Percentiles rank a stretch among this genome's conserved stretches.
Evolutionary conservation across 2,797 vertebrate species (phyloP).

Genomic region (Amniataba percoides): DNA sequence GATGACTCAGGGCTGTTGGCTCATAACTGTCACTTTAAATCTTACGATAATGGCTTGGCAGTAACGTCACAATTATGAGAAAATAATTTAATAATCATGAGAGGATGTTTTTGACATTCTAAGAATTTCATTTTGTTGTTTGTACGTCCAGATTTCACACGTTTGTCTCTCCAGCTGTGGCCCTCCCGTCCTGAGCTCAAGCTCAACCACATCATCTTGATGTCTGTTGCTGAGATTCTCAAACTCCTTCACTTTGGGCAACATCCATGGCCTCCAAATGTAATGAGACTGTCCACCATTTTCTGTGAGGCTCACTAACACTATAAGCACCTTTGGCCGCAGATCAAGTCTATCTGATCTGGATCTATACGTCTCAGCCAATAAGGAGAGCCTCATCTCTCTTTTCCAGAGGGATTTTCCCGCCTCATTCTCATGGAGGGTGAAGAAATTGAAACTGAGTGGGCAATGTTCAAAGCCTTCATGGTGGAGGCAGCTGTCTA

Average conservation of each 20-base stretch:
- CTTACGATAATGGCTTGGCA: background rate
- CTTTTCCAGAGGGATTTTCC: background rate
- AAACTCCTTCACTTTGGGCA: background rate
- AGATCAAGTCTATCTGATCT: background rate
- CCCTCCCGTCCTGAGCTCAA: background rate
- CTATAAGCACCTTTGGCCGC: background rate
- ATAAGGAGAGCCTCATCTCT: too few species aligned
- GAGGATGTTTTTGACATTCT: background rate
- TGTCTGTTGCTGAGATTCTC: too few species aligned
- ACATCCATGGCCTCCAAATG: background rate
- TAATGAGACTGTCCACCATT: background rate
- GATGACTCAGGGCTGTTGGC: background rate
- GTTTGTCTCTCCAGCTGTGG: too few species aligned
- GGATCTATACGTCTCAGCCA: background rate
- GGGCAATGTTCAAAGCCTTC: conserved; percentile 7
- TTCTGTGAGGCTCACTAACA: background rate
- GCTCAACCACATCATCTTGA: too few species aligned
- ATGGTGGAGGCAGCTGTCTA: conserved; percentile 21
- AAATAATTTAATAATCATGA: background rate
- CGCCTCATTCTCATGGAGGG: background rate
- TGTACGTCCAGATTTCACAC: background rate
- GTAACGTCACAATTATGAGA: background rate
- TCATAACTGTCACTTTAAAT: background rate
- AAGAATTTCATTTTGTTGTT: background rate
- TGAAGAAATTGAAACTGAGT: background rate